Evolutionary conservation across 2,797 vertebrate species (phyloP).

Genomic region (Xenops minutus): DNA sequence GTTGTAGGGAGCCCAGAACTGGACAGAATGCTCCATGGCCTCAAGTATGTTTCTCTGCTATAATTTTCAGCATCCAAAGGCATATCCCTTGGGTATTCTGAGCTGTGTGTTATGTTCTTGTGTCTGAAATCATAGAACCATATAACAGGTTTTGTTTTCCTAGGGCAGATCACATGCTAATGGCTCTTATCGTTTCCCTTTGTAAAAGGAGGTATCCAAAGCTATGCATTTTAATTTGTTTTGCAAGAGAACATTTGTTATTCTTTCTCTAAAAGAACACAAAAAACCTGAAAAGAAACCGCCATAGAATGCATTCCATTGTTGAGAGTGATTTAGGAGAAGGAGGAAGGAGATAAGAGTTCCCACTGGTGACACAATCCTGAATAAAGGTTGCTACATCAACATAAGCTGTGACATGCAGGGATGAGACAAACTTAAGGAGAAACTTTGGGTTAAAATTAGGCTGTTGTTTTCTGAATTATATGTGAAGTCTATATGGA

Average conservation of each 20-base stretch:
- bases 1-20: neutral
- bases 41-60: neutral
- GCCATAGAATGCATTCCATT: rapidly evolving
- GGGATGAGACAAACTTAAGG: neutral
- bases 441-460: neutral
- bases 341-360: neutral
- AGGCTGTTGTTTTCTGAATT: neutral
- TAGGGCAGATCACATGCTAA: neutral
- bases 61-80: neutral
- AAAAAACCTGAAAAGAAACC: too few species aligned
- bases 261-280: neutral
- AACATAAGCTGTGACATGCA: neutral
- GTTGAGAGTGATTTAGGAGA: neutral
- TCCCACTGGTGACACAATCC: neutral
- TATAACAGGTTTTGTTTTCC: neutral
- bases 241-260: neutral
- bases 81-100: neutral
- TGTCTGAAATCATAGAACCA: neutral
- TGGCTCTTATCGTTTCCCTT: neutral
- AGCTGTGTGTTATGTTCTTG: neutral
- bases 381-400: neutral
- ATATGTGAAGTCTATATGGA: neutral
- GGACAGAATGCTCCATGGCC: rapidly evolving
- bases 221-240: neutral
- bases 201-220: neutral